phyloP scores from a whole-genome alignment of 2,797 vertebrate genomes.

The Rhincodon typus region DNA sequence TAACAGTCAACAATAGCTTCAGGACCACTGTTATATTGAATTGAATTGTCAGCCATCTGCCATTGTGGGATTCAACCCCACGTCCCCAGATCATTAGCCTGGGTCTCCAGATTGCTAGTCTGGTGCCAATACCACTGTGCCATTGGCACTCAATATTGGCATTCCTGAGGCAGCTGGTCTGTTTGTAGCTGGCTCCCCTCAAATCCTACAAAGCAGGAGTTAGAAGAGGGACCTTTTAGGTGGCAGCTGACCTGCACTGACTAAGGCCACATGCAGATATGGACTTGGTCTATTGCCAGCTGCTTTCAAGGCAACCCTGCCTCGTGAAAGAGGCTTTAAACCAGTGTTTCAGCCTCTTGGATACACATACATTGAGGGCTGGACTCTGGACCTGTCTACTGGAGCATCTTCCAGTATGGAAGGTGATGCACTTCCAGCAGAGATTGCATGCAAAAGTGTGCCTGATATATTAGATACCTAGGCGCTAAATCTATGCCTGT shows the following conservation, averaged over 20 bases:
- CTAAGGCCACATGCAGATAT: background rate
- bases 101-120: too few relatives aligned
- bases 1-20: too few relatives aligned
- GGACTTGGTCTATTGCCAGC: background rate
- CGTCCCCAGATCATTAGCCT: too few relatives aligned
- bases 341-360: background rate
- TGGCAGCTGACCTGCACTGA: background rate
- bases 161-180: too few relatives aligned
- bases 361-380: background rate
- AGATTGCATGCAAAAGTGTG: background rate
- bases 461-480: background rate
- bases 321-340: background rate
- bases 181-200: background rate
- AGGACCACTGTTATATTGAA: too few relatives aligned
- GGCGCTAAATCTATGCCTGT: background rate
- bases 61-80: too few relatives aligned
- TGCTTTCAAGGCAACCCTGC: background rate
- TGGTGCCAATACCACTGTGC: too few relatives aligned
- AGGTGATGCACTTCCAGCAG: background rate
- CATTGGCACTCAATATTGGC: too few relatives aligned
- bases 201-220: background rate
- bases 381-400: background rate
- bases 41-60: too few relatives aligned
- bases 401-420: background rate
- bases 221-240: background rate